Evolutionary conservation across 2,888 invertebrate genomes (phyloP), one percentile per base, ranked within the genome.

Genomic region (Fabriciana adippe): DNA sequence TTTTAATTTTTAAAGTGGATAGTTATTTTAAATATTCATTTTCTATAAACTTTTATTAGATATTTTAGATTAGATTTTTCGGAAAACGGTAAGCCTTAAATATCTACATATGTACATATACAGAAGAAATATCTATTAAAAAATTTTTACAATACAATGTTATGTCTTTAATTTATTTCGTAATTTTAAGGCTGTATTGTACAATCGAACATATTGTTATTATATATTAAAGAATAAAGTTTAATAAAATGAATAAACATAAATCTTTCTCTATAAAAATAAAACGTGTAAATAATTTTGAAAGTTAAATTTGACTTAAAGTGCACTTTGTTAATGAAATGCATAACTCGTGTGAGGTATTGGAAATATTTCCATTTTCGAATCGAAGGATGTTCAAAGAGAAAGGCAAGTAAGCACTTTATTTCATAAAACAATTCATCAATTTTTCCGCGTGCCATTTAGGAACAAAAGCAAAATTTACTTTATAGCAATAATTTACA

Each of bases 361-460:
- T 55, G 61, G 18, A 61, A 66, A 66, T 55, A 61, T 66, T 66
- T 55, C 80, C 83, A 85, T 83, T 86, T 85, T 83, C 78, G 83
- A 85, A 84, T 82, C 79, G 82, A 78, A 83, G 79, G 80, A 81
- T 83, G 82, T 83, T 86, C 84, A 85, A 84, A 85, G 83, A 84
- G 82, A 84, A 82, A 82, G 81, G 81, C 79, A 80, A 82, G 84
- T 84, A 85, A 84, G 79, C 81, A 84, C 84, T 81, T 81, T 82
- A 79, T 83, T 85, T 85, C 67, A 68, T 63, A 66, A 50, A 60
- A 51, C 55, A 62, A 85, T 85, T 82, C 81, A 81, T 63, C 45
- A 56, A 66, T 63, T 61, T 55, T 66, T 61, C 21, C 55, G 18
- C 47, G 45, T 47, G 35, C 13, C 18, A 41, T 48, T 55, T 55